Percentiles rank a stretch among this genome's conserved stretches.
Evolutionary conservation across 2,797 vertebrate species (phyloP).

Genomic region (Todus mexicanus): DNA sequence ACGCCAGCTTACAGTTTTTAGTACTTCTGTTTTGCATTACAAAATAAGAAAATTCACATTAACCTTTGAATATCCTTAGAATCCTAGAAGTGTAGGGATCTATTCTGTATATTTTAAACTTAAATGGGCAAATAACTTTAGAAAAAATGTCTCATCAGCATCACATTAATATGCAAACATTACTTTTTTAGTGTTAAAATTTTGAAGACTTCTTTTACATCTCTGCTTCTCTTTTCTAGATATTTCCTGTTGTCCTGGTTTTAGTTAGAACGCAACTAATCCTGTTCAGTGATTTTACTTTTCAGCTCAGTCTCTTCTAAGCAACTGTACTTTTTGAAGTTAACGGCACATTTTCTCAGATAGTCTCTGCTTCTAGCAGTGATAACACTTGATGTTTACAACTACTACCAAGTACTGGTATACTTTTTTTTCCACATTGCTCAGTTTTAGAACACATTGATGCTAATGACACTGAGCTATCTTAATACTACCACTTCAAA

Average conservation of each 20-base stretch:
- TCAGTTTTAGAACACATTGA: no score
- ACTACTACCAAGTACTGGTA: no score
- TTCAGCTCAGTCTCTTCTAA: no score
- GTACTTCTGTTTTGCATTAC: not conserved
- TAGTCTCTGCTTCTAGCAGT: no score
- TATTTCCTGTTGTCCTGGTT: not conserved
- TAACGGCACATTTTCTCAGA: no score
- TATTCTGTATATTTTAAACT: not conserved
- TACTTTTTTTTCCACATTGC: no score
- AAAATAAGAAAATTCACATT: not conserved
- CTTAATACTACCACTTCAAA: not conserved
- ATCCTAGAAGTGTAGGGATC: not conserved
- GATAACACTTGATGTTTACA: no score
- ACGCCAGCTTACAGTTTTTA: not conserved
- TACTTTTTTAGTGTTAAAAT: not conserved
- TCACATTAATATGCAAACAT: not conserved
- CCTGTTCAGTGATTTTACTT: no score
- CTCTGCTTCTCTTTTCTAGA: not conserved
- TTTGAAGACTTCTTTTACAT: not conserved
- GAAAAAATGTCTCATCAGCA: not conserved
- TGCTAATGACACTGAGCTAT: no score
- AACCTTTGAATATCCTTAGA: not conserved
- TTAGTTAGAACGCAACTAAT: no score
- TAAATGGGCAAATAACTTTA: not conserved
- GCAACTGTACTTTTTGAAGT: no score